Conservation (phyloP, 2,113 vertebrate genomes). For the Gobio gobio region DNA sequence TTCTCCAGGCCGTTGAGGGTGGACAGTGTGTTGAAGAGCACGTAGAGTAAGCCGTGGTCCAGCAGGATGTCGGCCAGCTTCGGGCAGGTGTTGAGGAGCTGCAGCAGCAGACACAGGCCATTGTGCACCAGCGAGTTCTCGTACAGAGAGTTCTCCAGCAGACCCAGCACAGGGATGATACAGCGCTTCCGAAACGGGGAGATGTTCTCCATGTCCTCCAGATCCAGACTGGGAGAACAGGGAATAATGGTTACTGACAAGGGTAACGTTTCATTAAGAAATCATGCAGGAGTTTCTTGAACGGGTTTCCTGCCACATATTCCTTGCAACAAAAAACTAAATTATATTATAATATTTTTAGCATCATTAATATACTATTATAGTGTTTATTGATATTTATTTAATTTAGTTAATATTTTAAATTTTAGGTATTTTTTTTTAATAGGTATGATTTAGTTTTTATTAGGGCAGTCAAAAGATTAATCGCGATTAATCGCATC, state of each 20-base stretch:
- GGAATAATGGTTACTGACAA: neutral
- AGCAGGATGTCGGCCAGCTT: constrained; percentile 95
- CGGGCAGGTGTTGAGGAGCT: constrained; percentile 92
- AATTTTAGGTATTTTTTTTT: too few relatives aligned
- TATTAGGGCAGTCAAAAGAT: too few relatives aligned
- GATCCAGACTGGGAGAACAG: constrained; percentile 81
- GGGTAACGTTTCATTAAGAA: neutral
- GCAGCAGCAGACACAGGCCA: constrained; percentile 88
- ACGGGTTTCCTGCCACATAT: neutral
- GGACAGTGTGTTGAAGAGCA: constrained; percentile 92
- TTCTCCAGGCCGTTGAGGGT: constrained; percentile 93
- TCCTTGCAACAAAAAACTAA: neutral
- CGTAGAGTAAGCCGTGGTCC: constrained; percentile 94
- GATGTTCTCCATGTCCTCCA: constrained; percentile 89
- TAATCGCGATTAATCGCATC: too few relatives aligned
- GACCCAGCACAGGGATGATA: constrained; percentile 90
- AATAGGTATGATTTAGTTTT: too few relatives aligned
- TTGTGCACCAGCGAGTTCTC: constrained; percentile 91
- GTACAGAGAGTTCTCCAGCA: constrained; percentile 93
- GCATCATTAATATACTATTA: too few relatives aligned
- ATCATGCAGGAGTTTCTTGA: neutral
- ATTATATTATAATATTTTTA: too few relatives aligned
- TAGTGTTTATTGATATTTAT: too few relatives aligned
- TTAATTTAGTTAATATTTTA: too few relatives aligned
- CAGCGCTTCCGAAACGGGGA: constrained; percentile 92